A percentile compares a stretch with the other conserved stretches of the same genome.
Evolutionary conservation across 2,797 vertebrate species (phyloP).

Genomic region (Phylloscopus collybita): DNA sequence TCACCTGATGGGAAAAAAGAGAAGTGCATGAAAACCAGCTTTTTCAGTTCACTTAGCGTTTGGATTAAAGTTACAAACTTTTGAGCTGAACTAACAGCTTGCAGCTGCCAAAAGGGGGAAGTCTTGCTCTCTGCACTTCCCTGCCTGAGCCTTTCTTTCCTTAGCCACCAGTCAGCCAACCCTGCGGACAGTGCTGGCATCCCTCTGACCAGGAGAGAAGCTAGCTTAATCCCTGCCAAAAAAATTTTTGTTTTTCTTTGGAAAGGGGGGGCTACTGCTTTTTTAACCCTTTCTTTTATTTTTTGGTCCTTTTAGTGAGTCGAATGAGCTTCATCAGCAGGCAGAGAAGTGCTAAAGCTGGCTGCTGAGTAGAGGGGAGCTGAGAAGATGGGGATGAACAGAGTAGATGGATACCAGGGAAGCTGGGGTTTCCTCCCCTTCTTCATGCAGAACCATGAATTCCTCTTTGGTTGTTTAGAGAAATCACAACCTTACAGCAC

Average conservation of each 20-base stretch:
- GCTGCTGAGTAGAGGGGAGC: neutral
- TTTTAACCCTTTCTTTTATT: neutral
- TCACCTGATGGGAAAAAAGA: neutral
- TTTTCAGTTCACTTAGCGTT: neutral
- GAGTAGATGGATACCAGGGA: neutral
- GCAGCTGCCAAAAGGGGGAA: constrained; percentile 54
- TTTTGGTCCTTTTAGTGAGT: neutral
- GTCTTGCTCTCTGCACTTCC: constrained; percentile 26
- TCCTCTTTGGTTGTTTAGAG: neutral
- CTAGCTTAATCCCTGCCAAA: neutral
- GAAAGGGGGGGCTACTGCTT: neutral
- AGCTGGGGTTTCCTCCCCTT: neutral
- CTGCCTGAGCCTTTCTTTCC: neutral
- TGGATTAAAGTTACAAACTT: neutral
- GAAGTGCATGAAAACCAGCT: neutral
- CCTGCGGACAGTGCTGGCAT: neutral
- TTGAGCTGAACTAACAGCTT: neutral
- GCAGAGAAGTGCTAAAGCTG: neutral
- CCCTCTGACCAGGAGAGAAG: neutral
- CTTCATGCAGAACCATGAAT: neutral
- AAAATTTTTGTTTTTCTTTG: neutral
- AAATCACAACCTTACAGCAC: neutral
- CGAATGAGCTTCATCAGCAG: rapidly evolving
- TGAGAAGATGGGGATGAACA: neutral
- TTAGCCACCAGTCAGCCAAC: neutral